phyloP scores from a whole-genome alignment of 2,888 invertebrate species.

The Scaptomyza tumidula region DNA sequence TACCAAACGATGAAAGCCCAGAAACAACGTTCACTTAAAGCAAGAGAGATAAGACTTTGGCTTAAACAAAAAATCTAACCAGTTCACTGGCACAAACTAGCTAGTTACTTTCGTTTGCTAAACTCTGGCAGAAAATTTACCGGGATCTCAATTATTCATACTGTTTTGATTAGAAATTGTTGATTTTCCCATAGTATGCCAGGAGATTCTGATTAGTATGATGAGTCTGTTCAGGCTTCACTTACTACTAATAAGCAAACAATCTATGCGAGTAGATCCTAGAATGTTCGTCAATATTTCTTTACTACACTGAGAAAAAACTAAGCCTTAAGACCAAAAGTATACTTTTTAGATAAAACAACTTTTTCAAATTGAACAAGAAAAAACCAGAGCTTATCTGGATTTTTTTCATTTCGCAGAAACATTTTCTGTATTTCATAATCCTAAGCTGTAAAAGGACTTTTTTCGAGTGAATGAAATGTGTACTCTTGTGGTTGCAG shows the following conservation, averaged over 20 bases:
- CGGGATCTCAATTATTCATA: constrained; percentile 46
- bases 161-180: constrained; percentile 45
- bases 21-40: background rate
- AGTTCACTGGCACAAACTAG: background rate
- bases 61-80: background rate
- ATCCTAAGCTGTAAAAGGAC: background rate
- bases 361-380: no score
- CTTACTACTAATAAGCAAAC: constrained; percentile 48
- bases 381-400: no score
- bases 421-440: background rate
- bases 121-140: background rate
- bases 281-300: background rate
- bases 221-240: constrained; percentile 40
- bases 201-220: constrained; percentile 17
- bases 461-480: no score
- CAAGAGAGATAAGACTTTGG: no score
- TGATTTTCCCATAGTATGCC: constrained; percentile 12
- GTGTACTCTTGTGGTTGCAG: constrained; percentile 2
- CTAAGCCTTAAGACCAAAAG: background rate
- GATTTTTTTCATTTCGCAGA: no score
- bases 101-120: no score
- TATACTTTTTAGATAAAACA: no score
- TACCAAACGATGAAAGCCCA: background rate
- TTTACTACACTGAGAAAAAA: background rate
- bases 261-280: constrained; percentile 8